Base-by-base conservation (phyloP, 2,888 invertebrate species). In the Icerya purchasi region DNA sequence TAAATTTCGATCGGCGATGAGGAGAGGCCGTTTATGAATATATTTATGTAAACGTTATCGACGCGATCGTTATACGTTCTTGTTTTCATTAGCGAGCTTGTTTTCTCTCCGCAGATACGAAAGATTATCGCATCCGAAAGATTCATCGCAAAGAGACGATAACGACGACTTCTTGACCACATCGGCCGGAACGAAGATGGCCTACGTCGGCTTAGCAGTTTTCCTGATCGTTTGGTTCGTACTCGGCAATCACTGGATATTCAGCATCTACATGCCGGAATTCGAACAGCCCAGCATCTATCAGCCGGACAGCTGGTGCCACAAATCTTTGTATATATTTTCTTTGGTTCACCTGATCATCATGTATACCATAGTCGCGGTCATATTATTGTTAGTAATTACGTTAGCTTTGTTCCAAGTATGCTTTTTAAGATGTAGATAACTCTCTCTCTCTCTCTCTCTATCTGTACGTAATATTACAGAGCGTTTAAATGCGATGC, bases 241-340 rank as follows among this genome's bases (percentile, higher is more conserved):
- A 0, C 75, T 82, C 65, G 87, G 86, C 24, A 86, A 86, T 72
- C 80, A 80, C 69, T 88, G 87, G 87, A 83, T 83, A 19, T 72
- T 84, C 54, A 75, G 76, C 63, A 83, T 86, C 69, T 80, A 81
- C 75, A 83, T 82, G 80, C 87, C 87, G 0, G 80, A 83, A 67
- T 86, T 80, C 71, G 75, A 78, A 1, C 81, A 82, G 1, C 51
- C 54, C 21, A 78, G 80, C 0, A 73, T 84, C 25, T 84, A 81
- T 70, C 82, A 84, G 63, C 87, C 87, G 0, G 82, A 84, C 71
- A 77, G 78, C 64, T 87, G 86, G 85, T 88, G 86, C 68, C 80
- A 84, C 68, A 77, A 79, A 64, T 82, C 83, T 0, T 76, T 88
- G 24, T 88, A 86, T 71, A 77, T 84, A 67, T 86, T 86, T 70